These are phyloP conservation scores for Cirrhinus molitorella DNA, from an alignment of 2,797 vertebrate species.

Conservation along the genomic window DNA sequence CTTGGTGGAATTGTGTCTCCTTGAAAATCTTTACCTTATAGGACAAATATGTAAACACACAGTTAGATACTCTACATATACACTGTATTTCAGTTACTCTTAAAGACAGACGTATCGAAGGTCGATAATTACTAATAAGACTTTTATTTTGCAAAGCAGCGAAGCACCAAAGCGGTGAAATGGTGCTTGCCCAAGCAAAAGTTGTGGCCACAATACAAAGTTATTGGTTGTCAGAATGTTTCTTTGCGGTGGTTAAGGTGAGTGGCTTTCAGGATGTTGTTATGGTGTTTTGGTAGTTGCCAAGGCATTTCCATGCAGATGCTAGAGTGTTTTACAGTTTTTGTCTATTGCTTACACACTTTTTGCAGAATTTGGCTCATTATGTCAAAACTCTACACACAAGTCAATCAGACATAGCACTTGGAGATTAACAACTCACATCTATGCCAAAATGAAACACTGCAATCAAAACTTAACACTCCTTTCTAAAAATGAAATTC, in stretches of 20 bases:
- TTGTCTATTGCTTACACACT: too few relatives aligned
- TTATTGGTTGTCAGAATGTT: neutral
- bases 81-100: neutral
- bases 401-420: too few relatives aligned
- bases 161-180: neutral
- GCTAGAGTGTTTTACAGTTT: neutral
- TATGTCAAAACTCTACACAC: too few relatives aligned
- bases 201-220: neutral
- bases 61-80: neutral
- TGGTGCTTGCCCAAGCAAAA: neutral
- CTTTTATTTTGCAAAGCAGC: neutral
- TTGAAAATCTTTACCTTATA: constrained; percentile 46
- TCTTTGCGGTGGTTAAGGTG: neutral
- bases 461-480: too few relatives aligned
- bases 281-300: neutral
- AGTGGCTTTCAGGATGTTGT: neutral
- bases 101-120: neutral
- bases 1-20: constrained; percentile 20
- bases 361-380: too few relatives aligned
- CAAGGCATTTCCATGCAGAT: neutral
- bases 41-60: neutral
- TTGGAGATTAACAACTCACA: too few relatives aligned
- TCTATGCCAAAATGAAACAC: too few relatives aligned
- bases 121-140: neutral
- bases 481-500: too few relatives aligned